These are phyloP conservation scores for Lasioglossum albipes DNA, from an alignment of 1,140 invertebrate genomes.

Conservation along the genomic window DNA sequence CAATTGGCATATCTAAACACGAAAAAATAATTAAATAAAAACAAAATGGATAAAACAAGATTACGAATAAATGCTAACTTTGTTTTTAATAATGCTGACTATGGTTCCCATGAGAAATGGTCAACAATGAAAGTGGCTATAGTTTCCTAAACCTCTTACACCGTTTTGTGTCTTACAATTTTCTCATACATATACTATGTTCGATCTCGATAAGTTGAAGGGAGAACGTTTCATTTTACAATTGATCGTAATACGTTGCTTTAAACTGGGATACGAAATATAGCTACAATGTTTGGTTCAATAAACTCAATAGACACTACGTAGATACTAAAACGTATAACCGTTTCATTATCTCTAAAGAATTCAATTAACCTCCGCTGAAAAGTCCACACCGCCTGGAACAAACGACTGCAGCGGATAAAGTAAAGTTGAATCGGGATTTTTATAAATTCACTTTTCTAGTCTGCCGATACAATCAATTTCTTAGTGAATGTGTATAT, in stretches of 20 bases:
- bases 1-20: too few species aligned
- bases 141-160: too few species aligned
- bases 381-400: neutral
- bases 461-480: neutral
- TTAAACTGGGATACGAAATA: neutral
- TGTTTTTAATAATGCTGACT: too few species aligned
- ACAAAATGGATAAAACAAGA: too few species aligned
- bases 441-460: neutral
- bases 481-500: neutral
- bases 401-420: neutral
- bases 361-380: neutral
- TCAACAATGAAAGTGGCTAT: too few species aligned
- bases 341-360: neutral
- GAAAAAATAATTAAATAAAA: too few species aligned
- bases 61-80: too few species aligned
- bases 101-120: too few species aligned
- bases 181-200: too few species aligned
- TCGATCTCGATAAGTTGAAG: too few species aligned
- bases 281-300: too few species aligned
- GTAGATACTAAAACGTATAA: neutral
- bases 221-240: neutral
- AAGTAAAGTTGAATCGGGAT: neutral
- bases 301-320: neutral
- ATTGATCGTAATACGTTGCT: neutral
- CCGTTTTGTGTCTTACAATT: too few species aligned